phyloP scores from a whole-genome alignment of 2,113 vertebrate species.

The Tyto alba region DNA sequence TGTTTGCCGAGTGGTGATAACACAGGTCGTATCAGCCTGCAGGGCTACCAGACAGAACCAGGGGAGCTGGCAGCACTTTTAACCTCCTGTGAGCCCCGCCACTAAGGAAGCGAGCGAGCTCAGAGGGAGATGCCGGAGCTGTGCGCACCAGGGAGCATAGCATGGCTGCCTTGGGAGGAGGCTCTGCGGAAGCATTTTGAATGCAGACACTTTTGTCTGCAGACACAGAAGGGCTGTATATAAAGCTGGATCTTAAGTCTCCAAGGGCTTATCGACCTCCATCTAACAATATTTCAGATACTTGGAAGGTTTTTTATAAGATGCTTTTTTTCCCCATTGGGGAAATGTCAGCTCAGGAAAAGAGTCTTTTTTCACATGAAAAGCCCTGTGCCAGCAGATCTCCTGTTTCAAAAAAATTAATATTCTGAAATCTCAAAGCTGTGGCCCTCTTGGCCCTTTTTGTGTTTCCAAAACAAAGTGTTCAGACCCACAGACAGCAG shows the following conservation, averaged over 20 bases:
- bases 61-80: background rate
- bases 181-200: background rate
- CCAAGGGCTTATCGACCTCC: background rate
- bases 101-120: background rate
- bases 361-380: background rate
- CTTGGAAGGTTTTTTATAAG: background rate
- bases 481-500: background rate
- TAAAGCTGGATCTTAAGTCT: background rate
- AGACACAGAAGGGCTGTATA: background rate
- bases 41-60: background rate
- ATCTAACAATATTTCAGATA: background rate
- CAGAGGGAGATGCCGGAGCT: background rate
- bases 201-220: background rate
- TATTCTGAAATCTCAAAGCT: background rate
- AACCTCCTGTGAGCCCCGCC: fast-evolving
- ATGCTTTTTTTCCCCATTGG: background rate
- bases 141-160: fast-evolving
- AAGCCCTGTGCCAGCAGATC: background rate
- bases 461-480: background rate
- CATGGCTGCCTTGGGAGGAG: background rate
- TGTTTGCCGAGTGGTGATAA: background rate
- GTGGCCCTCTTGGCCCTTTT: background rate
- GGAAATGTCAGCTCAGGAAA: background rate
- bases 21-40: background rate
- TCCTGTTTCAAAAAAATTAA: background rate